phyloP scores from a whole-genome alignment of 2,888 invertebrate genomes.

The Scrobipalpa atriplicella region DNA sequence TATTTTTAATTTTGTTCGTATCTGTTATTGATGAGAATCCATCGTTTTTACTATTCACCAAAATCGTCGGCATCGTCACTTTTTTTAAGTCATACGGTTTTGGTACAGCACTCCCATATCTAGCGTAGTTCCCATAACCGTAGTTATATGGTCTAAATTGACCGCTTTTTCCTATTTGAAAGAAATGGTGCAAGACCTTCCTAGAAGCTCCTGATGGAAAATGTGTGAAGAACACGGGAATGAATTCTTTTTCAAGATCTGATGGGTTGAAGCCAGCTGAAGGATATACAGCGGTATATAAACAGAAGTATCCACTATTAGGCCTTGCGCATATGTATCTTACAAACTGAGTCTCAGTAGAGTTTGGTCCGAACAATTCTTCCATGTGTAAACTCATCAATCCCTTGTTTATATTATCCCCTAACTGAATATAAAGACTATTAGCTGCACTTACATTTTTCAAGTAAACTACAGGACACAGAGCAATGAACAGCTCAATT shows the following conservation, averaged over 20 bases:
- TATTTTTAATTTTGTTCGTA: slow-evolving; percentile 37
- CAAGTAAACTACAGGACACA: slow-evolving; percentile 81
- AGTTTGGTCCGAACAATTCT: slow-evolving; percentile 41
- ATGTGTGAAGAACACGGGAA: slow-evolving; percentile 41
- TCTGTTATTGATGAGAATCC: slow-evolving; percentile 62
- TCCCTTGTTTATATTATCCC: slow-evolving; percentile 53
- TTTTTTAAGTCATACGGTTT: slow-evolving; percentile 41
- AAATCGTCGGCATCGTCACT: slow-evolving; percentile 47
- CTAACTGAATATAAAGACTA: slow-evolving; percentile 46
- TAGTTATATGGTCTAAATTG: slow-evolving; percentile 40
- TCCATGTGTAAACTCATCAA: slow-evolving; percentile 57
- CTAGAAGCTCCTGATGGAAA: slow-evolving; percentile 48
- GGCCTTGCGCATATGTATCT: not conserved
- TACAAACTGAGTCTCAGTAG: slow-evolving; percentile 23
- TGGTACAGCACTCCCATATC: slow-evolving; percentile 35
- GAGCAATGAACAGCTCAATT: slow-evolving; percentile 71
- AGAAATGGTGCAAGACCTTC: slow-evolving; percentile 44
- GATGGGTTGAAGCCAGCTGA: slow-evolving; percentile 74
- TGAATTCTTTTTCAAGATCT: slow-evolving; percentile 76
- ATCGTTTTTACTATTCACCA: slow-evolving; percentile 79
- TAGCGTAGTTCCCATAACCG: slow-evolving; percentile 36
- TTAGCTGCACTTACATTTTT: slow-evolving; percentile 53
- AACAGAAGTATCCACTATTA: not conserved
- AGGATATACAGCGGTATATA: slow-evolving; percentile 59
- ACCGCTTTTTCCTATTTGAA: slow-evolving; percentile 38